phyloP scores from a whole-genome alignment of 2,113 vertebrate genomes.

The Cariama cristata region DNA sequence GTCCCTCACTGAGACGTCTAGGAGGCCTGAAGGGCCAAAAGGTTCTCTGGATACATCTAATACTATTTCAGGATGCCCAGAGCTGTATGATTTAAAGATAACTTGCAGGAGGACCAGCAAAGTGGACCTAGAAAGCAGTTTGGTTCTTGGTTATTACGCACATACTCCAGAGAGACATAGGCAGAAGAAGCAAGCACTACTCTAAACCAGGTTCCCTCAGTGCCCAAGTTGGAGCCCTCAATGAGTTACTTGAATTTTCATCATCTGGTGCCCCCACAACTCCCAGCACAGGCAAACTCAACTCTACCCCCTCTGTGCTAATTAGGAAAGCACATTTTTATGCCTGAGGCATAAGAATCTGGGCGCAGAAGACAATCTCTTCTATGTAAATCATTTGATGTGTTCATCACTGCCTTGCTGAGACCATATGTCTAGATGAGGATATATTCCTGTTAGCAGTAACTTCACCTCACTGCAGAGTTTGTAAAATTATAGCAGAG shows the following conservation, averaged over 20 bases:
- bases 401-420: neutral
- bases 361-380: neutral
- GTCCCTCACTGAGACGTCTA: neutral
- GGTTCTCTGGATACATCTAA: neutral
- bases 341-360: neutral
- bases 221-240: neutral
- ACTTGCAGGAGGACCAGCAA: neutral
- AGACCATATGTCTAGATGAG: neutral
- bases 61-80: neutral
- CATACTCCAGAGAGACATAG: neutral
- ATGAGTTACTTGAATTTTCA: neutral
- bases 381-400: neutral
- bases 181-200: neutral
- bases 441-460: neutral
- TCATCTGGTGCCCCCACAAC: neutral
- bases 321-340: neutral
- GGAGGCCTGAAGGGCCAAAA: neutral
- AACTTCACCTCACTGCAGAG: neutral
- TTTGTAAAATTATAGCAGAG: neutral
- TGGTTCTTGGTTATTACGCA: neutral
- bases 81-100: neutral
- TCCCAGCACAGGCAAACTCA: neutral
- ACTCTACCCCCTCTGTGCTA: neutral
- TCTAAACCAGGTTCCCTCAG: neutral
- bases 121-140: neutral